These are phyloP conservation scores for Scaeva pyrastri DNA, from an alignment of 2,888 invertebrate species.

Conservation along the genomic window DNA sequence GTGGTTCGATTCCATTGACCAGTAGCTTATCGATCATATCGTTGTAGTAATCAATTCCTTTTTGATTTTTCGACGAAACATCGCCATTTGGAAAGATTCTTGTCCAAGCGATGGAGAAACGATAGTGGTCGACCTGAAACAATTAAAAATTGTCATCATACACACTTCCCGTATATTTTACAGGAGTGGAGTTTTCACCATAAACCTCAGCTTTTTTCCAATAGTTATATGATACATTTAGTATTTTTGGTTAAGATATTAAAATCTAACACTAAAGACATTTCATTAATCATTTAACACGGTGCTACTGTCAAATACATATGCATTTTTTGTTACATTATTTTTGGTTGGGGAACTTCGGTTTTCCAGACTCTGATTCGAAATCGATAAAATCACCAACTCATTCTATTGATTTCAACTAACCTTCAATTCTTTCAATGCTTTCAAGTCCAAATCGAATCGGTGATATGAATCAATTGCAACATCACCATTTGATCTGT, in stretches of 20 bases:
- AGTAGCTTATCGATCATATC: constrained; percentile 87
- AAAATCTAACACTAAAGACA: no score
- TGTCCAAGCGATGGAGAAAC: constrained; percentile 88
- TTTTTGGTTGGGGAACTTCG: no score
- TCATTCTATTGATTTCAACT: neutral
- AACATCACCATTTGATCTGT: constrained; percentile 85
- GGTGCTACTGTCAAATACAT: no score
- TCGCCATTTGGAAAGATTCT: constrained; percentile 87
- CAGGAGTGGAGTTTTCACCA: no score
- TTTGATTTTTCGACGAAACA: constrained; percentile 85
- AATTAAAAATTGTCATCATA: neutral
- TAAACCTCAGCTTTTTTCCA: no score
- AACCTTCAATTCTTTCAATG: constrained; percentile 85
- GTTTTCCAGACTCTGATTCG: no score
- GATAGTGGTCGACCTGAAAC: constrained; percentile 83
- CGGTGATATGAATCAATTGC: constrained; percentile 87
- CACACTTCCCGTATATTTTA: no score
- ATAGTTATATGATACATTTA: no score
- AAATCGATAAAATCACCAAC: neutral
- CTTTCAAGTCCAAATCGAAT: constrained; percentile 85
- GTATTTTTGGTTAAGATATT: no score
- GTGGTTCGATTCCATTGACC: constrained; percentile 86
- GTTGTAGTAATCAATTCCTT: constrained; percentile 88
- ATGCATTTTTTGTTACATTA: no score
- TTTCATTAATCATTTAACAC: no score